Evolutionary conservation across 1,140 invertebrate genomes (phyloP), one percentile per base, ranked within the genome.

Genomic region (Calosoma granatense): DNA sequence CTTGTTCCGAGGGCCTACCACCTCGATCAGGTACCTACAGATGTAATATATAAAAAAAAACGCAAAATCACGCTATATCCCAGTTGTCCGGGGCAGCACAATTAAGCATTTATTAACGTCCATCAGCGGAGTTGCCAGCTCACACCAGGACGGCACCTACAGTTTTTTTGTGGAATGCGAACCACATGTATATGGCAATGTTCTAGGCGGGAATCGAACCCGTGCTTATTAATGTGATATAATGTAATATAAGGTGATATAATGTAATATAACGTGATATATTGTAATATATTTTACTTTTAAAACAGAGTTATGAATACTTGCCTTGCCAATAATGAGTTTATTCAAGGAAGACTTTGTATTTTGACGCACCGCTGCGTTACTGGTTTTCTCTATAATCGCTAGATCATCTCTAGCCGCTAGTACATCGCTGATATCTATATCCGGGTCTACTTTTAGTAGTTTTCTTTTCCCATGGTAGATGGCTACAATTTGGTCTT

Each of bases 361-460:
- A 66, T 89, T 87, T 69, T 86, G 85, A 47, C 90, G 77, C 6
- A 90, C 87, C 54, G 79, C 77, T 1, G 87, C 85, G 66, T 75
- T 90, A 63, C 86, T 94, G 0, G 90, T 95, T 73, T 96, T 96
- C 71, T 94, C 89, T 11, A 94, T 81, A 20, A 87, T 79, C 0
- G 90, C 81, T 53, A 95, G 64, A 69, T 92, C 86, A 20, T 87
- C 83, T 59, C 92, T 78, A 0, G 92, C 88, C 3, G 91, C 84
- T 19, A 97, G 66, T 59, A 97, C 76, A 67, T 87, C 83, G 53
- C 81, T 80, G 43, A 92, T 72, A 59, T 76, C 78, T 17, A 88
- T 82, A 62, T 75, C 75, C 3, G 84, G 84, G 57, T 81, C 80
- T 19, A 74, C 70, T 62, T 70, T 76, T 61, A 97, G 64, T 11